Evolutionary conservation across 1,140 invertebrate genomes (phyloP).

Genomic region (Psilanteris sp.): DNA sequence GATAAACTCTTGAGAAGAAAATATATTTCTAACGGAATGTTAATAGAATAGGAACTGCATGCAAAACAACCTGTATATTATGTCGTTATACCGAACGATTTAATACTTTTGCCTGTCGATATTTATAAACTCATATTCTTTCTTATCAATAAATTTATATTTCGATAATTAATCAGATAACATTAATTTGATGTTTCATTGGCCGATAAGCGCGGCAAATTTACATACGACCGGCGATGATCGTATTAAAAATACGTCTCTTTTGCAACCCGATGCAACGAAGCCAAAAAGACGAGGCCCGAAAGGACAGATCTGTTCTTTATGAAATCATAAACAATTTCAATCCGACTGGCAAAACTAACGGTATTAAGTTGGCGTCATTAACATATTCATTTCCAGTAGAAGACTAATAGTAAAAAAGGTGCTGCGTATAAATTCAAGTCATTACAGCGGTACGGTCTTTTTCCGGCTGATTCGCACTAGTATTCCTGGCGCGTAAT

Average conservation of each 20-base stretch:
- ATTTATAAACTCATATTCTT: no score
- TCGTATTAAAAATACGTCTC: no score
- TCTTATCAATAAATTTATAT: no score
- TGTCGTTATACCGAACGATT: no score
- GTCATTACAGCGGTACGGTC: conserved; percentile 26
- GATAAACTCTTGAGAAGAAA: conserved; percentile 1
- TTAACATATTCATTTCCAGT: conserved; percentile 40
- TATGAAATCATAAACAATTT: neutral
- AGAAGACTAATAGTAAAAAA: conserved; percentile 4
- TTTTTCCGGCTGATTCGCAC: conserved; percentile 46
- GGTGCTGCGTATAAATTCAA: conserved; percentile 43
- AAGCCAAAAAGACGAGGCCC: no score
- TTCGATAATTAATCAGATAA: no score
- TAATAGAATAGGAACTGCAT: neutral
- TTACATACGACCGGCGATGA: no score
- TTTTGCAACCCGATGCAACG: no score
- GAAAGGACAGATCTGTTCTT: no score
- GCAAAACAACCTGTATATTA: neutral
- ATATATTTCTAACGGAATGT: neutral
- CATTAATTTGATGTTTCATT: no score
- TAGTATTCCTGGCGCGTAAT: conserved; percentile 53
- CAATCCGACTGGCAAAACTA: conserved; percentile 2
- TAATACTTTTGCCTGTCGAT: no score
- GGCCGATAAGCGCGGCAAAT: no score
- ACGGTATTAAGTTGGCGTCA: conserved; percentile 28